Evolutionary conservation across 2,797 vertebrate species (phyloP).

Genomic region (Danionella dracula): DNA sequence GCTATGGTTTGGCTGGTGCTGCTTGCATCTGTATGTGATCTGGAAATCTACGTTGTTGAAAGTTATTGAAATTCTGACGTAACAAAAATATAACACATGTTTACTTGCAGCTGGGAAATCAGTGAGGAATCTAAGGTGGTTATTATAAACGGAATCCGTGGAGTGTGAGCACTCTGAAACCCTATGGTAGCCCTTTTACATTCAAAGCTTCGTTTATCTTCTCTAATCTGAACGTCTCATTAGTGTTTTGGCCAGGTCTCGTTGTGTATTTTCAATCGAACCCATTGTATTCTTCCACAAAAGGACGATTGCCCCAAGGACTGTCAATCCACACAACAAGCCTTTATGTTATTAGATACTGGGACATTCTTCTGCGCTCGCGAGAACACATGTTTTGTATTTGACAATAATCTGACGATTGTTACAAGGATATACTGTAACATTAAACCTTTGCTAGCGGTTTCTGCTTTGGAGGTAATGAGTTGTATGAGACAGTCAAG

Average conservation of each 20-base stretch:
- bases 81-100: too few species aligned
- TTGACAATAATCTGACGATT: slow-evolving; percentile 35
- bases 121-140: too few species aligned
- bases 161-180: too few species aligned
- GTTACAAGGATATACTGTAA: slow-evolving; percentile 18
- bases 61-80: too few species aligned
- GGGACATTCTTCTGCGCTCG: slow-evolving; percentile 38
- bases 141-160: too few species aligned
- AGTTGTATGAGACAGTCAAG: background rate
- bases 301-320: slow-evolving; percentile 47
- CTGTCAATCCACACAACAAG: slow-evolving; percentile 47
- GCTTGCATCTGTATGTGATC: too few species aligned
- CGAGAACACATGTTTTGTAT: slow-evolving; percentile 53
- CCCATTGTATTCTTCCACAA: slow-evolving; percentile 42
- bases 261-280: slow-evolving; percentile 60
- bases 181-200: too few species aligned
- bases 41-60: too few species aligned
- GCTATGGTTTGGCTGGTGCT: too few species aligned
- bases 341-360: slow-evolving; percentile 53
- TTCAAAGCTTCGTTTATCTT: too few species aligned
- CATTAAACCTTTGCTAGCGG: slow-evolving; percentile 38
- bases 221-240: background rate
- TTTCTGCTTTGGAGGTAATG: background rate
- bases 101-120: too few species aligned
- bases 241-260: slow-evolving; percentile 42